These are phyloP conservation scores for Scaptomyza polygonia DNA, from an alignment of 2,888 invertebrate species.

Conservation along the genomic window DNA sequence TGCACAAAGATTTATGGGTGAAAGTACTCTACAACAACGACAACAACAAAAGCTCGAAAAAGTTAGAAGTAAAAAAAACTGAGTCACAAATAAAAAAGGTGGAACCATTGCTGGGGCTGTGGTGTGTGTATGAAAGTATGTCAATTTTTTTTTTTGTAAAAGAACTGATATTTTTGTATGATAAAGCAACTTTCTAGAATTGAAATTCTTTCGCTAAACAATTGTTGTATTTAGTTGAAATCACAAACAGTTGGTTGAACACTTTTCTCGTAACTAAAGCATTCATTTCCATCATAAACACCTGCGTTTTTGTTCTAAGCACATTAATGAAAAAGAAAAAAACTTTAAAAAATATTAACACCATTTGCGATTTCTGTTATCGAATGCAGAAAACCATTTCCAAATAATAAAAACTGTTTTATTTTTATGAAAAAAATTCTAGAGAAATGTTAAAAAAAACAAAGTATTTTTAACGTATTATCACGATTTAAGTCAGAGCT, in stretches of 20 bases:
- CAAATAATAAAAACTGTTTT: constrained; percentile 32
- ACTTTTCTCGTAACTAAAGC: background rate
- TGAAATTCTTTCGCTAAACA: background rate
- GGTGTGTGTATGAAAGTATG: constrained; percentile 6
- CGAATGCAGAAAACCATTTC: constrained; percentile 22
- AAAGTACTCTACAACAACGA: constrained; percentile 52
- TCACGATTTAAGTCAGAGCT: constrained; percentile 39
- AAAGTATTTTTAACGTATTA: constrained; percentile 47
- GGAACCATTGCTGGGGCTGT: background rate
- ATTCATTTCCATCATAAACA: background rate
- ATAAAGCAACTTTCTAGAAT: constrained; percentile 15
- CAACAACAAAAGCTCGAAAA: background rate
- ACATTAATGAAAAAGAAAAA: too few relatives aligned
- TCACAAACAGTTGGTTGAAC: too few relatives aligned
- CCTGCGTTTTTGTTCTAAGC: background rate
- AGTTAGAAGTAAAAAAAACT: background rate
- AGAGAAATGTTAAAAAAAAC: background rate
- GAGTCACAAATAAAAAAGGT: constrained; percentile 6
- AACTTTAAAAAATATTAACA: too few relatives aligned
- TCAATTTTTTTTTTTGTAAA: constrained; percentile 10
- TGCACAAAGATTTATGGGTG: constrained; percentile 68
- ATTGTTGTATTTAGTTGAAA: background rate
- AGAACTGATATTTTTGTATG: background rate
- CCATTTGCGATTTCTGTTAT: constrained; percentile 47
- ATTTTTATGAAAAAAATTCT: too few relatives aligned